Percentiles rank a stretch among this genome's conserved stretches.
phyloP scores from a whole-genome alignment of 1,140 invertebrate species.

The Pseudoatta argentina region DNA sequence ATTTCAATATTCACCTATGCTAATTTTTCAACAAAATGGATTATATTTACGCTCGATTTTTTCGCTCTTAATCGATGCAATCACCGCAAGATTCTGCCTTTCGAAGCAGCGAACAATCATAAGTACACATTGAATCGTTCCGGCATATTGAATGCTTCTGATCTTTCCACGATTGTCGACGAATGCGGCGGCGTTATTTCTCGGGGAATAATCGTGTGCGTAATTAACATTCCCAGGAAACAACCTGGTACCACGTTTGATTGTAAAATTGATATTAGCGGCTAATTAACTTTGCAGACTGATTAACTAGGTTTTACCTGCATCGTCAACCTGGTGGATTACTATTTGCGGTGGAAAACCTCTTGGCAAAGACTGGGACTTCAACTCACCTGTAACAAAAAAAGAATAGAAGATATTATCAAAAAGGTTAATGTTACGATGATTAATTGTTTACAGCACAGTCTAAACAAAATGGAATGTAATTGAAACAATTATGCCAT shows the following conservation, averaged over 20 bases:
- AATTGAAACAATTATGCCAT: background rate
- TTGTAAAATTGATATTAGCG: constrained; percentile 63
- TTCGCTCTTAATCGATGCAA: constrained; percentile 22
- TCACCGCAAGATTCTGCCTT: background rate
- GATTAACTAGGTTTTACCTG: constrained; percentile 79
- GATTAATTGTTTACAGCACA: constrained; percentile 7
- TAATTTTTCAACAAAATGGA: background rate
- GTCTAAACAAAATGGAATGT: background rate
- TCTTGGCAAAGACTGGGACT: constrained; percentile 86
- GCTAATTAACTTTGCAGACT: constrained; percentile 37
- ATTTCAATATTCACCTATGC: background rate
- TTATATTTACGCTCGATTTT: constrained; percentile 8
- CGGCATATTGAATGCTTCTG: constrained; percentile 21
- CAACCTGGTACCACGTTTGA: constrained; percentile 1
- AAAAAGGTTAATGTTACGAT: background rate
- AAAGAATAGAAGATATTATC: constrained; percentile 54
- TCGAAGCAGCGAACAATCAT: constrained; percentile 11
- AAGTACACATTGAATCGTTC: constrained; percentile 36
- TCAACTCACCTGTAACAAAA: constrained; percentile 87
- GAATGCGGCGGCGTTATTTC: constrained; percentile 30
- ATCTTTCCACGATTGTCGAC: constrained; percentile 59
- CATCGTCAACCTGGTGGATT: constrained; percentile 71
- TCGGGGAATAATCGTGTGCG: constrained; percentile 65
- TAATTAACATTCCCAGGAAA: constrained; percentile 63
- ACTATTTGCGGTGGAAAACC: constrained; percentile 81